These are phyloP conservation scores for Rhynchotus rufescens DNA, from an alignment of 2,797 vertebrate genomes.

Conservation along the genomic window DNA sequence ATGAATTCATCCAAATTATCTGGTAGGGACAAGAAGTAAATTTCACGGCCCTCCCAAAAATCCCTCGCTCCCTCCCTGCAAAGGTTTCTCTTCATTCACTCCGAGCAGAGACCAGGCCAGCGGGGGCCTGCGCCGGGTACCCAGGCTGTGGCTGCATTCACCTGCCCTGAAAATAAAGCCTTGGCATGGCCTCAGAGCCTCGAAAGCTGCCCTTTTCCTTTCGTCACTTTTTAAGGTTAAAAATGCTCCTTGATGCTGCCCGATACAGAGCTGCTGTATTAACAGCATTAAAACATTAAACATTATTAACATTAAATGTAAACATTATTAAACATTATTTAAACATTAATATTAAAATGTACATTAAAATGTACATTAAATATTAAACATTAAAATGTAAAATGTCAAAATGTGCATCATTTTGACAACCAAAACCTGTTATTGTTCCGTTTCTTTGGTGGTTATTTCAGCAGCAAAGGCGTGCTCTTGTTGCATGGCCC, in stretches of 20 bases:
- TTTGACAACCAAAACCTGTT: not conserved
- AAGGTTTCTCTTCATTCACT: not conserved
- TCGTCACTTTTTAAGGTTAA: not conserved
- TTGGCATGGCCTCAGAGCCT: slow-evolving; percentile 63
- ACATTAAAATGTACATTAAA: not conserved
- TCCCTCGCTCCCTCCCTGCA: fast-evolving
- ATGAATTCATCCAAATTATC: not conserved
- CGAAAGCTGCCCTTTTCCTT: slow-evolving; percentile 45
- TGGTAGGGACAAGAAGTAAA: not conserved
- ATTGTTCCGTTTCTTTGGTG: not conserved
- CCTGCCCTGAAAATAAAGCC: slow-evolving; percentile 69
- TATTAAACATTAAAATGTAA: not conserved
- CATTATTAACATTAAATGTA: not conserved
- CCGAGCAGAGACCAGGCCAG: not conserved
- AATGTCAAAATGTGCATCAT: not conserved
- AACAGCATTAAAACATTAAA: not conserved
- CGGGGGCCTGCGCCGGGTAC: slow-evolving; percentile 45
- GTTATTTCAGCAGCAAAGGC: not conserved
- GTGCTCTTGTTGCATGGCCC: not conserved
- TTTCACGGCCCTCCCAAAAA: not conserved
- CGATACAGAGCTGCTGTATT: not conserved
- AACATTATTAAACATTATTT: no score
- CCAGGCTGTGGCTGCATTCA: slow-evolving; percentile 51
- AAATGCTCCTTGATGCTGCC: not conserved
- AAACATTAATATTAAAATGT: no score